Evolutionary conservation across 2,797 vertebrate genomes (phyloP), one percentile per base, ranked within the genome.

Genomic region (Sardinella longiceps): DNA sequence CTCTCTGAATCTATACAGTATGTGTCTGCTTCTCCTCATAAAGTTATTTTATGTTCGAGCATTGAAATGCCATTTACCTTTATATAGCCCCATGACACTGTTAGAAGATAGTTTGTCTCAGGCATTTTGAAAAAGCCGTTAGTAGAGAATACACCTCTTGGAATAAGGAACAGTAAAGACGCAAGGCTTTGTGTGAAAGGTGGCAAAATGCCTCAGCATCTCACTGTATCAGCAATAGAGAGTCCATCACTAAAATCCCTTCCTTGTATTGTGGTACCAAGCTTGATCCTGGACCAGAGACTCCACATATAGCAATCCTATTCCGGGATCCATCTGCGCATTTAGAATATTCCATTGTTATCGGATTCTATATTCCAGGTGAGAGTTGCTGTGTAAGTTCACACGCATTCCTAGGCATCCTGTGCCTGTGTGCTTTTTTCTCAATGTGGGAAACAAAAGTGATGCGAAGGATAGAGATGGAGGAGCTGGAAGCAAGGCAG

Each of bases 1-100:
- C 43, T 80, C 20, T 28, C 80, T 63, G 23, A 20, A 25, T 9
- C 18, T 28, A 4, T 48, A n/a, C n/a, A 12, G 6, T 23, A 18
- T 28, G 1, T 15, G 46, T 18, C 63, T 43, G 28, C 7, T 43
- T 77, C 15, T 20, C 70, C 5, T 43, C 5, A 77, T 23, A 14
- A 23, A 37, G 70, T 39, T 74, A 20, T 77, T 43, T 39, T 77
- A 2, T 77, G 70, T 18, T 33, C 0, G 3, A 43, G 10, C 37
- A 77, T 2, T 20, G 20, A 20, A 43, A 23, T 3, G 70, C 33
- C 33, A 9, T 77, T 97, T 97, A 99, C 98, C 98, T 99, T 99
- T 94, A 99, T 99, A 93, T 98, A 99, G 91, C 98, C 98, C 98
- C 98, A 99, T 85, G 98, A 99, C 91, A 99, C 98, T 90, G 98